These are phyloP conservation scores for Pollenia amentaria DNA, from an alignment of 2,888 invertebrate species.

Conservation along the genomic window DNA sequence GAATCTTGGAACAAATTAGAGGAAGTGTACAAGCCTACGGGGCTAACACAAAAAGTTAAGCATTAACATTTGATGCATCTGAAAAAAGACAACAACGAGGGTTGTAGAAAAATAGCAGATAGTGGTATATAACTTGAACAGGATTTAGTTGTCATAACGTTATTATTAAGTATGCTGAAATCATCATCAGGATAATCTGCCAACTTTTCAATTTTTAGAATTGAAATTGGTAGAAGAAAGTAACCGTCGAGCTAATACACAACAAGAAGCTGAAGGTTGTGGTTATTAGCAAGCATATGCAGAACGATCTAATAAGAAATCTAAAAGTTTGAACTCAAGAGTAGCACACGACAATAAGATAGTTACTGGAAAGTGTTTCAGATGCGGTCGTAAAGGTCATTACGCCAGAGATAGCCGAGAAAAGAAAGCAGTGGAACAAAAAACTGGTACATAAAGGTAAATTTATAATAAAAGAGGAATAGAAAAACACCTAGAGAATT, in stretches of 20 bases:
- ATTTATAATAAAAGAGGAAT: too few species aligned
- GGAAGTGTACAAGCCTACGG: not conserved
- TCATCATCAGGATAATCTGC: not conserved
- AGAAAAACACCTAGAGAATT: too few species aligned
- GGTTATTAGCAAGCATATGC: constrained; percentile 8
- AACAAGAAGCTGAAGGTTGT: not conserved
- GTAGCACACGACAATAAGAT: too few species aligned
- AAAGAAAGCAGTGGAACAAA: not conserved
- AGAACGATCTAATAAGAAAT: not conserved
- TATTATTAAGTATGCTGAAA: too few species aligned
- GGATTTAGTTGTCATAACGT: too few species aligned
- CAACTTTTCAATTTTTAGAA: not conserved
- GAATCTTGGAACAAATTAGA: too few species aligned
- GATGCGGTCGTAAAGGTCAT: not conserved
- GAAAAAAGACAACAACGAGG: constrained; percentile 1
- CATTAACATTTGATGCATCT: not conserved
- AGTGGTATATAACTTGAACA: too few species aligned
- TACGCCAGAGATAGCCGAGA: not conserved
- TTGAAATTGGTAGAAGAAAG: constrained; percentile 4
- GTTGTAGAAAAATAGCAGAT: too few species aligned
- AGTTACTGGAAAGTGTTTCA: not conserved
- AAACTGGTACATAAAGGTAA: too few species aligned
- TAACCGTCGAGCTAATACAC: not conserved
- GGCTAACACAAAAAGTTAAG: not conserved
- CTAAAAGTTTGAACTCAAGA: too few species aligned